Percentiles rank a stretch among this genome's conserved stretches.
Conservation (phyloP, 2,888 invertebrate genomes). For the Cartodere bifasciata region DNA sequence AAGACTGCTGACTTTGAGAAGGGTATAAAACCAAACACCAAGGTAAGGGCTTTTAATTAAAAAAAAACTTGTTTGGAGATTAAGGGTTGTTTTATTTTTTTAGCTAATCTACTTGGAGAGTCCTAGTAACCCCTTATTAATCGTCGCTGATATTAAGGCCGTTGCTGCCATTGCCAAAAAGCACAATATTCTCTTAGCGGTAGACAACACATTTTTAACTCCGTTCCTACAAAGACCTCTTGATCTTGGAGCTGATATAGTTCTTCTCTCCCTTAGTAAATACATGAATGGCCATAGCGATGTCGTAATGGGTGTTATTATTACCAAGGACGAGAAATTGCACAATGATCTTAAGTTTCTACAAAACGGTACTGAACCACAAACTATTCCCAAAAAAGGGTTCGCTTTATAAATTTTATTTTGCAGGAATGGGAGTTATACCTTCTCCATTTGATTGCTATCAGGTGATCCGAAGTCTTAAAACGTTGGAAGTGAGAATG, state of each 20-base stretch:
- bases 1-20: constrained; percentile 50
- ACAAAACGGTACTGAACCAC: constrained; percentile 58
- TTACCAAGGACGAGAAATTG: constrained; percentile 59
- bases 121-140: constrained; percentile 89
- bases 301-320: constrained; percentile 89
- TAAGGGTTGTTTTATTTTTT: constrained; percentile 21
- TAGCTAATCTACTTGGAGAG: constrained; percentile 88
- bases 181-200: constrained; percentile 55
- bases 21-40: constrained; percentile 70
- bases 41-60: constrained; percentile 40
- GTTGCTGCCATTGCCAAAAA: constrained; percentile 49
- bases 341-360: constrained; percentile 63
- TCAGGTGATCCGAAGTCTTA: constrained; percentile 77
- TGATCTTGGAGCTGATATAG: constrained; percentile 81
- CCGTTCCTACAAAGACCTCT: constrained; percentile 85
- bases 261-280: constrained; percentile 86
- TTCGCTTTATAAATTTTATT: no score
- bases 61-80: neutral
- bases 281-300: constrained; percentile 98
- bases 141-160: constrained; percentile 72
- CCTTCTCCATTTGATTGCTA: constrained; percentile 93
- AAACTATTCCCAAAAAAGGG: constrained; percentile 1
- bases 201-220: constrained; percentile 91
- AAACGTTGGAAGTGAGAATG: constrained; percentile 82
- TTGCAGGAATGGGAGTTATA: constrained; percentile 63